phyloP scores from a whole-genome alignment of 2,113 vertebrate species.

The Paraplagusia blochii region DNA sequence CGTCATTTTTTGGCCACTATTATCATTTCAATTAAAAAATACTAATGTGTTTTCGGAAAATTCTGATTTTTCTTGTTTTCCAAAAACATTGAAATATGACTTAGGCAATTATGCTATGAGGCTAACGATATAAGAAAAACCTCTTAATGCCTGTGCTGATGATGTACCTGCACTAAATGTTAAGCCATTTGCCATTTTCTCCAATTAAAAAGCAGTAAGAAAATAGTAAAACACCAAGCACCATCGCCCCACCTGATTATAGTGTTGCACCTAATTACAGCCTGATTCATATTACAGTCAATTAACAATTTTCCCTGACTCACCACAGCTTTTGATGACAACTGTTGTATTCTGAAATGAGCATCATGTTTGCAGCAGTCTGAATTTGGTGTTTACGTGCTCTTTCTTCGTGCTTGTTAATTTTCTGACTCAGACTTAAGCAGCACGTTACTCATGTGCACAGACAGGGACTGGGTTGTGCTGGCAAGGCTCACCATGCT shows the following conservation, averaged over 20 bases:
- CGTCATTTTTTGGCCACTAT: too few relatives aligned
- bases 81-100: too few relatives aligned
- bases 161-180: too few relatives aligned
- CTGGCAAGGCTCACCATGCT: conserved; percentile 58
- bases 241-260: neutral
- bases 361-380: conserved; percentile 3
- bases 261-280: too few relatives aligned
- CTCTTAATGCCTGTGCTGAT: too few relatives aligned
- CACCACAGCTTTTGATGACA: neutral
- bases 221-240: neutral
- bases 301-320: neutral
- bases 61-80: too few relatives aligned
- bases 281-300: conserved; percentile 1
- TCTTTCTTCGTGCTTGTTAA: conserved; percentile 31
- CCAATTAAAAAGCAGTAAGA: too few relatives aligned
- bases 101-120: too few relatives aligned
- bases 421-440: conserved; percentile 53
- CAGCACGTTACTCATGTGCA: conserved; percentile 44
- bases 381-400: conserved; percentile 20
- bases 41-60: too few relatives aligned
- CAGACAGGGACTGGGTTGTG: conserved; percentile 67
- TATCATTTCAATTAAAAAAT: too few relatives aligned
- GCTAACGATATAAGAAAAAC: too few relatives aligned
- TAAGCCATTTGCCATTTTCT: too few relatives aligned
- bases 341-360: conserved; percentile 11